A percentile compares a stretch with the other conserved stretches of the same genome.
phyloP scores from a whole-genome alignment of 2,113 vertebrate species.

The Macrotus californicus region DNA sequence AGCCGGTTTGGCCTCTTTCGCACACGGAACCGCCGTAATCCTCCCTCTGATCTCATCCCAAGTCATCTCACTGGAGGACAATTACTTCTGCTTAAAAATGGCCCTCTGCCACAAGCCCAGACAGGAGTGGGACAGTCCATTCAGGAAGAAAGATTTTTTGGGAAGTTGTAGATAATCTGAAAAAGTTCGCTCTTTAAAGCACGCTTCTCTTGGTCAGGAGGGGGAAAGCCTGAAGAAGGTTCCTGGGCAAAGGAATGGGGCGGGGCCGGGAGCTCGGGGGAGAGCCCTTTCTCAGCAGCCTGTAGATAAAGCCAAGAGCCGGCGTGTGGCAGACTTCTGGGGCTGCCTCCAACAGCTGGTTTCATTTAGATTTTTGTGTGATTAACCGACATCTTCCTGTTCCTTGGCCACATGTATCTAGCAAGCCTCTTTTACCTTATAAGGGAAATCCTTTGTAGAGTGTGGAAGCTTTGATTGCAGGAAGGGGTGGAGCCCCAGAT shows the following conservation, averaged over 20 bases:
- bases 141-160: neutral
- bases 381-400: conserved; percentile 82
- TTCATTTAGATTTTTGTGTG: conserved; percentile 79
- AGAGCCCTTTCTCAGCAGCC: neutral
- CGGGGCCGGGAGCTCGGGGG: neutral
- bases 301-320: conserved; percentile 3
- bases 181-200: conserved; percentile 16
- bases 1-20: conserved; percentile 39
- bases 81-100: conserved; percentile 44
- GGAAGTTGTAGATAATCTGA: conserved; percentile 10
- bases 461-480: conserved; percentile 76
- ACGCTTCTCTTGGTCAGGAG: neutral
- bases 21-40: neutral
- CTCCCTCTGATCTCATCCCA: conserved; percentile 48
- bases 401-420: conserved; percentile 78
- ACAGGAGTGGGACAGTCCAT: neutral
- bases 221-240: neutral
- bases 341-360: conserved; percentile 78
- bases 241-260: neutral
- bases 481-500: conserved; percentile 77
- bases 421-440: conserved; percentile 83
- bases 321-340: conserved; percentile 60
- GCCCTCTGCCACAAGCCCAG: conserved; percentile 9
- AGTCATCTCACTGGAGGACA: conserved; percentile 30
- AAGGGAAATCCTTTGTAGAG: conserved; percentile 76